phyloP scores from a whole-genome alignment of 1,140 invertebrate species.

The Gryllus bimaculatus region DNA sequence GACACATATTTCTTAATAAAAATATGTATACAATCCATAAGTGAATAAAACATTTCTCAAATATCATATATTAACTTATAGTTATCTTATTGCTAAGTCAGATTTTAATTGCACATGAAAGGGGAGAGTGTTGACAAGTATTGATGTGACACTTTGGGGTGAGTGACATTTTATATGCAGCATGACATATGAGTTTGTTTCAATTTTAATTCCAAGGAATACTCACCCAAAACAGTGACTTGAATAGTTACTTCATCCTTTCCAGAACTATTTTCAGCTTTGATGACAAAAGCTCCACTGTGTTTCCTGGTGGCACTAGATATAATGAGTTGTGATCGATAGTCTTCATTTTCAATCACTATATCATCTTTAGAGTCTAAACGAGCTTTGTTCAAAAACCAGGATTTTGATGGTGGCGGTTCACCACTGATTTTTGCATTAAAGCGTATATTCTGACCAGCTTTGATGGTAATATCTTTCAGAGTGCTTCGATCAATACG shows the following conservation, averaged over 20 bases:
- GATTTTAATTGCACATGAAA: too few species aligned
- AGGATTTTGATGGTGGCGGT: constrained; percentile 74
- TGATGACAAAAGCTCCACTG: constrained; percentile 75
- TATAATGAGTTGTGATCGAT: constrained; percentile 73
- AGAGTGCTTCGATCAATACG: constrained; percentile 84
- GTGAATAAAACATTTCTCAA: background rate
- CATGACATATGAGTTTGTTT: too few species aligned
- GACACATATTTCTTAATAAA: too few species aligned
- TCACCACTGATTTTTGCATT: constrained; percentile 86
- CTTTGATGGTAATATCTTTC: constrained; percentile 77
- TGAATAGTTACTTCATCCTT: constrained; percentile 85
- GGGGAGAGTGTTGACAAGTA: too few species aligned
- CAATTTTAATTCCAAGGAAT: too few species aligned
- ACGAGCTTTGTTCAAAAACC: constrained; percentile 74
- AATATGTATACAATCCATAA: too few species aligned
- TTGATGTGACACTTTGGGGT: too few species aligned
- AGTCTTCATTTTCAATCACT: constrained; percentile 75
- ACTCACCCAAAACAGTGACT: constrained; percentile 62
- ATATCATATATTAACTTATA: background rate
- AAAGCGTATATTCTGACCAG: constrained; percentile 72
- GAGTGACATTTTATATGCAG: too few species aligned
- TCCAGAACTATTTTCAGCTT: constrained; percentile 84
- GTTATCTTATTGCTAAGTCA: too few species aligned
- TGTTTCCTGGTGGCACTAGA: constrained; percentile 64
- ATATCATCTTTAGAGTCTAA: constrained; percentile 54